phyloP scores from a whole-genome alignment of 1,140 invertebrate genomes.

The Phenacoccus solenopsis region DNA sequence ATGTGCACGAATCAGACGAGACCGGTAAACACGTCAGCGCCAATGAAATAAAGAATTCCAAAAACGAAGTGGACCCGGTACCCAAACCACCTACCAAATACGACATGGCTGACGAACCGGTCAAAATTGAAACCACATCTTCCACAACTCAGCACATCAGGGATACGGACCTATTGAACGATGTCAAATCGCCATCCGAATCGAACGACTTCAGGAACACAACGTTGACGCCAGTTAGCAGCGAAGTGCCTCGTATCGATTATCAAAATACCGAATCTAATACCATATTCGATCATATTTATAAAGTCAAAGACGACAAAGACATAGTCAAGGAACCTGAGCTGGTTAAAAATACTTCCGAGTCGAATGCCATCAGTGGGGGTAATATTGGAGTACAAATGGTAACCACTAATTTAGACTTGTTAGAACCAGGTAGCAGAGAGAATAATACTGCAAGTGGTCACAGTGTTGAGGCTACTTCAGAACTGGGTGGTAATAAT shows the following conservation, averaged over 20 bases:
- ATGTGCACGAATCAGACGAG: not conserved
- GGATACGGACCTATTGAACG: not conserved
- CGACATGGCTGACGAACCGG: not conserved
- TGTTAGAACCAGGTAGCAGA: not conserved
- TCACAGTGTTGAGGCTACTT: not conserved
- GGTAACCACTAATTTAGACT: not conserved
- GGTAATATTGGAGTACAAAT: not conserved
- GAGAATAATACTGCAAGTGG: not conserved
- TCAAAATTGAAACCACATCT: not conserved
- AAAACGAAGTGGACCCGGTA: not conserved
- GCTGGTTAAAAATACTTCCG: not conserved
- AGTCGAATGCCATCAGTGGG: conserved; percentile 13
- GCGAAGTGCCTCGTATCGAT: not conserved
- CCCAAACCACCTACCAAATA: not conserved
- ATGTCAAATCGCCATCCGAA: not conserved
- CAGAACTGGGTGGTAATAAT: not conserved
- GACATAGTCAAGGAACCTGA: conserved; percentile 1
- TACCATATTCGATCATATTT: not conserved
- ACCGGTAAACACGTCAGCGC: not conserved
- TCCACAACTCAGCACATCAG: not conserved
- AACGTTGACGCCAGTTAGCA: not conserved
- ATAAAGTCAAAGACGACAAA: not conserved
- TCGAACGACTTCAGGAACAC: not conserved
- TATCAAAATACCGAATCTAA: conserved; percentile 1
- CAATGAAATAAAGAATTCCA: not conserved